These are phyloP conservation scores for Edolisoma coerulescens DNA, from an alignment of 2,113 vertebrate genomes.

Conservation along the genomic window DNA sequence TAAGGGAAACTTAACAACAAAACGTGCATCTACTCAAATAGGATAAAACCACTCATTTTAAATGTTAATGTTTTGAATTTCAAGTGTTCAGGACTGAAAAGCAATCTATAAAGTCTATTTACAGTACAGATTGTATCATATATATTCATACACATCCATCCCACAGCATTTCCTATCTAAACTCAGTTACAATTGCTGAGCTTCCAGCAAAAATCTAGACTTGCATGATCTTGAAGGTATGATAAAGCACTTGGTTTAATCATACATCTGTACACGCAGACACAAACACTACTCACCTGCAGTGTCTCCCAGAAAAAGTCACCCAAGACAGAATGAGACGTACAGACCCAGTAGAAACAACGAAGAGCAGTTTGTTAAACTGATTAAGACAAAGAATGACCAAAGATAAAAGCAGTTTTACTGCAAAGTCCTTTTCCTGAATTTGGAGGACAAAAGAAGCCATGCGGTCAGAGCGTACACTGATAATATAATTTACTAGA, in stretches of 20 bases:
- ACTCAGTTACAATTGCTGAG: background rate
- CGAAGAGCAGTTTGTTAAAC: background rate
- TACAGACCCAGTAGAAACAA: background rate
- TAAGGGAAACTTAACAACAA: background rate
- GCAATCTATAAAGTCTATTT: background rate
- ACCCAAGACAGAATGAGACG: background rate
- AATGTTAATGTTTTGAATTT: background rate
- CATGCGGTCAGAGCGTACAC: rapidly evolving
- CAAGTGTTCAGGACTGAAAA: background rate
- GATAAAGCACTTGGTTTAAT: background rate
- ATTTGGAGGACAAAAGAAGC: background rate
- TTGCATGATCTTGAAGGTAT: background rate
- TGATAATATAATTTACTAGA: background rate
- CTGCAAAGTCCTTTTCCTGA: background rate
- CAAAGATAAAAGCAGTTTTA: background rate
- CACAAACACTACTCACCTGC: background rate
- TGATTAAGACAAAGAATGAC: background rate
- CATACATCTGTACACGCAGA: background rate
- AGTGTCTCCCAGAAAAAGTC: background rate
- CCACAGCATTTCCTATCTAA: background rate
- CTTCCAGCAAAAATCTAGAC: background rate
- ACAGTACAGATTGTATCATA: background rate
- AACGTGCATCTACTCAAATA: background rate
- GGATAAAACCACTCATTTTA: background rate
- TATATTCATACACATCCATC: background rate